These are phyloP conservation scores for Battus philenor DNA, from an alignment of 1,140 invertebrate genomes.

Conservation along the genomic window DNA sequence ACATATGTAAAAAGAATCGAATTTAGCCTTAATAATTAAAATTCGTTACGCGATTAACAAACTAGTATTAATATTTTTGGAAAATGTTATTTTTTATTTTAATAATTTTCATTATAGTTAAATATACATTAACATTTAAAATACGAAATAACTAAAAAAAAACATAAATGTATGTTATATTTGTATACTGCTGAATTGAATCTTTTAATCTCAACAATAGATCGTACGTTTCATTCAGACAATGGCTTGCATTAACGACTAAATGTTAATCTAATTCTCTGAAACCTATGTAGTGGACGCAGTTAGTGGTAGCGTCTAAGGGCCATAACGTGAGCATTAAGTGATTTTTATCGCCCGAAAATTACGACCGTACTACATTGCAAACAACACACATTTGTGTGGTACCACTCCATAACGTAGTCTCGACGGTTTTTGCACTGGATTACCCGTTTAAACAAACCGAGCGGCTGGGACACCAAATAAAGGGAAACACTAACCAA, in stretches of 20 bases:
- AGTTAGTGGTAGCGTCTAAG: conserved; percentile 38
- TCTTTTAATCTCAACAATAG: too few species aligned
- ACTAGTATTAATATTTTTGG: too few species aligned
- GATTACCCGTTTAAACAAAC: conserved; percentile 71
- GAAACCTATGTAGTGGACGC: conserved; percentile 26
- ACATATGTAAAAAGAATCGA: too few species aligned
- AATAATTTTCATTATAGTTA: too few species aligned
- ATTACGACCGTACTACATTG: conserved; percentile 44
- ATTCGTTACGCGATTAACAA: too few species aligned
- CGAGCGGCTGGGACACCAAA: conserved; percentile 59
- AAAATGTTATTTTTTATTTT: too few species aligned
- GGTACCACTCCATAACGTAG: conserved; percentile 47
- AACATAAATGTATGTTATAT: too few species aligned
- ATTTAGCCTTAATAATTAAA: too few species aligned
- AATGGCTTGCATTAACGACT: conserved; percentile 17
- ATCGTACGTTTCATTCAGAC: conserved; percentile 1
- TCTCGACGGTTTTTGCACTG: conserved; percentile 54
- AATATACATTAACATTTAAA: too few species aligned
- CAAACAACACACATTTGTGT: conserved; percentile 49
- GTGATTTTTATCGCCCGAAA: conserved; percentile 56
- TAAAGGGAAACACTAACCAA: conserved; percentile 69
- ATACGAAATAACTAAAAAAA: too few species aligned
- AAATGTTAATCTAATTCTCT: conserved; percentile 18
- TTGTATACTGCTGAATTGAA: too few species aligned
- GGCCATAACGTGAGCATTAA: conserved; percentile 39